phyloP scores from a whole-genome alignment of 2,888 invertebrate species.

The Ectobius pallidus region DNA sequence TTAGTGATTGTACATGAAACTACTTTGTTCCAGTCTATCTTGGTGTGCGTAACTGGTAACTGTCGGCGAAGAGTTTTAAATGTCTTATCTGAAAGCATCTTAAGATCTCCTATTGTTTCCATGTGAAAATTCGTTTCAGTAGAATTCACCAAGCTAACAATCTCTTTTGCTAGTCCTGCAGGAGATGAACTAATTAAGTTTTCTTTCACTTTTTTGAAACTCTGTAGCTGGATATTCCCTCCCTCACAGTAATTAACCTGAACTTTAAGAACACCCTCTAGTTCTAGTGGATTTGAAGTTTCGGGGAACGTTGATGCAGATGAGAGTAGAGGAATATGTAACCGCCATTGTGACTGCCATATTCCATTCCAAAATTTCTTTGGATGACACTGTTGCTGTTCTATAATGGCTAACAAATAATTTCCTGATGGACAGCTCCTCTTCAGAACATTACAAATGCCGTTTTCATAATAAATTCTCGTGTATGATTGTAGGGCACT shows the following conservation, averaged over 20 bases:
- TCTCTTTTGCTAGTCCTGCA: constrained; percentile 74
- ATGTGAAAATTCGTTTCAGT: constrained; percentile 96
- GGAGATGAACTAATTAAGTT: not conserved
- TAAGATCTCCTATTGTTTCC: constrained; percentile 95
- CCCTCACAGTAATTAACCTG: constrained; percentile 99
- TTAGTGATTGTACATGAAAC: no score
- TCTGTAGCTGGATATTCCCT: constrained; percentile 98
- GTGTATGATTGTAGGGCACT: constrained; percentile 89
- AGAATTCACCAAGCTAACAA: constrained; percentile 86
- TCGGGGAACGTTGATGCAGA: constrained; percentile 63
- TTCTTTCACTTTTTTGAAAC: constrained; percentile 80
- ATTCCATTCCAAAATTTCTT: constrained; percentile 97
- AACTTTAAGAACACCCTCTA: constrained; percentile 85
- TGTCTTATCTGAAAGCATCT: constrained; percentile 99
- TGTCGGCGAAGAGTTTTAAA: constrained; percentile 98
- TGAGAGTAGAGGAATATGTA: no score
- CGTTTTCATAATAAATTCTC: constrained; percentile 73
- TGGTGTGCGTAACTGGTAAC: constrained; percentile 96
- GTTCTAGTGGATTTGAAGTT: constrained; percentile 75
- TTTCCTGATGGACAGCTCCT: constrained; percentile 63
- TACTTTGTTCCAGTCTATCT: constrained; percentile 99
- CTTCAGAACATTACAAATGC: no score
- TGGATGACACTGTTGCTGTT: constrained; percentile 98
- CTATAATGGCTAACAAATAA: constrained; percentile 91
- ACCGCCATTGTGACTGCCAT: constrained; percentile 97